phyloP scores from a whole-genome alignment of 35 echinoderm and acorn worm species.

The Heliocidaris erythrogramma region DNA sequence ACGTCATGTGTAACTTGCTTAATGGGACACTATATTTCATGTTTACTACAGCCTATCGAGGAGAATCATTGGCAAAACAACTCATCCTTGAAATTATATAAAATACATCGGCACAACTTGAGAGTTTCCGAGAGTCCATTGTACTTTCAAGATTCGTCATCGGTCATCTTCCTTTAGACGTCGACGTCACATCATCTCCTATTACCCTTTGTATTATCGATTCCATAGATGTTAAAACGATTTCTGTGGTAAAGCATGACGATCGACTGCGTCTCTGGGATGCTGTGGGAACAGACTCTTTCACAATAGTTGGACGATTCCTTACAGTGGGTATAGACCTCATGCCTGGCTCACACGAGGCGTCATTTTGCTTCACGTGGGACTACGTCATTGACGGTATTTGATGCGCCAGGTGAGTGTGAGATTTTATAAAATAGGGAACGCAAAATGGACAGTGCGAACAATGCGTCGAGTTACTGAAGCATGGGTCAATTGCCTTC shows the following conservation, averaged over 20 bases:
- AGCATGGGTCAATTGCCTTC: no score
- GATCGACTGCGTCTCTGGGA: not conserved
- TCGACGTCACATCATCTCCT: not conserved
- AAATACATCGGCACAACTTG: not conserved
- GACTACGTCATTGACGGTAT: no score
- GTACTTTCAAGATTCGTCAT: not conserved
- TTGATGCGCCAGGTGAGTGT: no score
- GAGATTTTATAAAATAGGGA: no score
- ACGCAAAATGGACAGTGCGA: no score
- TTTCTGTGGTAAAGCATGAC: not conserved
- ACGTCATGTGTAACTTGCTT: not conserved
- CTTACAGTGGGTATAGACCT: not conserved
- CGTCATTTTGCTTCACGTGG: no score
- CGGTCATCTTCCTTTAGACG: not conserved
- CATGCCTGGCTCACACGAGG: no score
- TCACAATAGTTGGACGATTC: not conserved
- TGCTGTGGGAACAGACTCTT: not conserved
- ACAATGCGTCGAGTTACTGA: no score
- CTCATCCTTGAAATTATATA: not conserved
- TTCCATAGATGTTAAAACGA: not conserved
- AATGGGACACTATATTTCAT: not conserved
- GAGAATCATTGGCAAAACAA: not conserved
- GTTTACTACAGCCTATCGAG: not conserved
- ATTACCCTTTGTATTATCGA: conserved; percentile 4
- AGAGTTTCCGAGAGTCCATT: not conserved